These are phyloP conservation scores for Larimichthys crocea DNA, from an alignment of 2,113 vertebrate genomes.

Conservation along the genomic window DNA sequence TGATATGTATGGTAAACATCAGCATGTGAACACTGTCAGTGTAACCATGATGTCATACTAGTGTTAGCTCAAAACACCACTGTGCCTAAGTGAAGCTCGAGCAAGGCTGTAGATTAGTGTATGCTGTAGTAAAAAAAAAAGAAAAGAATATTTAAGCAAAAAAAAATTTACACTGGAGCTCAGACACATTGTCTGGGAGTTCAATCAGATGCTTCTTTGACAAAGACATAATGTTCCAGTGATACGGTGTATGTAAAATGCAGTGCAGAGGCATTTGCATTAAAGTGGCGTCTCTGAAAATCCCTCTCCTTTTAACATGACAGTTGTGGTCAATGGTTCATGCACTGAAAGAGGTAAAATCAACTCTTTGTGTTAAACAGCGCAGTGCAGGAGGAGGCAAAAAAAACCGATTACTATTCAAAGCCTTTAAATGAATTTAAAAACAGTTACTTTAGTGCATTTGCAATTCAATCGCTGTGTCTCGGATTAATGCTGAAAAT, in stretches of 20 bases:
- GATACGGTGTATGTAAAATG: background rate
- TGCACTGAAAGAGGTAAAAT: slow-evolving; percentile 47
- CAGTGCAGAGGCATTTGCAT: background rate
- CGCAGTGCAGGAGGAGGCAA: slow-evolving; percentile 5
- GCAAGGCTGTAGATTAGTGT: background rate
- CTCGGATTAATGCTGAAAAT: slow-evolving; percentile 74
- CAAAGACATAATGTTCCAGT: background rate
- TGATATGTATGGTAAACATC: background rate
- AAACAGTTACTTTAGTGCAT: slow-evolving; percentile 75
- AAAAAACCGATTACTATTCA: slow-evolving; percentile 64
- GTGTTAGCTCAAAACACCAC: background rate
- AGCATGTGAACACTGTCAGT: background rate
- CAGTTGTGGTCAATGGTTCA: slow-evolving; percentile 45
- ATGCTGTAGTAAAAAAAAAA: background rate
- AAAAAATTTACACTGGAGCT: background rate
- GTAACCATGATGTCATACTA: background rate
- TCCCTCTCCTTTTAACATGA: slow-evolving; percentile 27
- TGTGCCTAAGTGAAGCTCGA: background rate
- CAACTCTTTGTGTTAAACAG: slow-evolving; percentile 46
- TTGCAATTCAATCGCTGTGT: slow-evolving; percentile 78
- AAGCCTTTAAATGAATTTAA: slow-evolving; percentile 76
- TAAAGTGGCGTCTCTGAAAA: slow-evolving; percentile 21
- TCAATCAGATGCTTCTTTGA: background rate
- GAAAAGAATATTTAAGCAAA: background rate
- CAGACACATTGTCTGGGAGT: background rate